These are phyloP conservation scores for Caenorhabditis angaria DNA, from an alignment of 2,888 invertebrate genomes.

Conservation along the genomic window DNA sequence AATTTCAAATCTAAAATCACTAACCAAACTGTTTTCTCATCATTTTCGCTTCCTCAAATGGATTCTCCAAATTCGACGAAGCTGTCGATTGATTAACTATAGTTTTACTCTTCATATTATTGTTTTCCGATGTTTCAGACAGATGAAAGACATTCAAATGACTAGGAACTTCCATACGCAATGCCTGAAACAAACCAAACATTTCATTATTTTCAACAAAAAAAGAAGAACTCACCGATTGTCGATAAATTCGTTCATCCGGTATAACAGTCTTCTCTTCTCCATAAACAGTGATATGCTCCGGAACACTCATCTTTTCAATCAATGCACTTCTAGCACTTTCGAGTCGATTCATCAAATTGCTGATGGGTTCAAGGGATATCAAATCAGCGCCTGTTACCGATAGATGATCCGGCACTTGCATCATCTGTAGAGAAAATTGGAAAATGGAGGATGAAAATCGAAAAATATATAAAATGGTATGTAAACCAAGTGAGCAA, in stretches of 20 bases:
- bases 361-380: conserved; percentile 31
- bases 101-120: conserved; percentile 7
- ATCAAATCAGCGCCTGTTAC: conserved; percentile 36
- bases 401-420: conserved; percentile 40
- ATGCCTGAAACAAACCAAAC: conserved; percentile 15
- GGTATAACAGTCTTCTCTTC: conserved; percentile 15
- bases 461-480: conserved; percentile 12
- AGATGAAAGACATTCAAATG: conserved; percentile 34
- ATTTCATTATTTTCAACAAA: neutral
- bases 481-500: conserved; percentile 19
- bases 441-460: neutral
- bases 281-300: conserved; percentile 37
- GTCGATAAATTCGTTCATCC: conserved; percentile 13
- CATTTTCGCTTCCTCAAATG: conserved; percentile 37
- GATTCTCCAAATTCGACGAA: conserved; percentile 34
- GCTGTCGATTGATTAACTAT: too few relatives aligned
- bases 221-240: conserved; percentile 14
- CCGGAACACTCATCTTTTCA: conserved; percentile 38
- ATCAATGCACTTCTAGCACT: conserved; percentile 21
- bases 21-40: conserved; percentile 26
- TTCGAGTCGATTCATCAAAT: conserved; percentile 32
- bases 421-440: conserved; percentile 23
- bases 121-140: conserved; percentile 11
- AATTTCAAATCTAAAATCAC: neutral
- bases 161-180: conserved; percentile 31